Evolutionary conservation across 2,888 invertebrate genomes (phyloP).

Genomic region (Scelioninae gen. 2): DNA sequence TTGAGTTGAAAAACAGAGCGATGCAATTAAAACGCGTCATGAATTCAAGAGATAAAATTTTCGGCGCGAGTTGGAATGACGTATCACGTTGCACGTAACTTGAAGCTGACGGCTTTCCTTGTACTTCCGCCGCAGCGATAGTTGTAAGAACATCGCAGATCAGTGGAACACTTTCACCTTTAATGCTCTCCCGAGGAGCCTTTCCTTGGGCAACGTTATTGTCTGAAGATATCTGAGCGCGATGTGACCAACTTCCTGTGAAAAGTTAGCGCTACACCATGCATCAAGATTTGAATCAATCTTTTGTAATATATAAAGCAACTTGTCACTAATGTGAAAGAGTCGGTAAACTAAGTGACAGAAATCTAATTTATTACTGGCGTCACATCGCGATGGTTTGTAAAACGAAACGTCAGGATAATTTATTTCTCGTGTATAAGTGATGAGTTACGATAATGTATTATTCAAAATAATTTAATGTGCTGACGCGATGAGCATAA

Average conservation of each 20-base stretch:
- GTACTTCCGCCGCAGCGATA: constrained; percentile 18
- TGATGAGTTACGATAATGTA: constrained; percentile 39
- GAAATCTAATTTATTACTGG: constrained; percentile 44
- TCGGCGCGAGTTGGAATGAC: constrained; percentile 29
- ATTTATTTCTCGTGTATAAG: constrained; percentile 35
- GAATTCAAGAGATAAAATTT: constrained; percentile 25
- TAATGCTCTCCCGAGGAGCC: constrained; percentile 51
- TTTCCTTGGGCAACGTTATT: constrained; percentile 56
- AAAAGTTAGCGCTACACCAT: constrained; percentile 36
- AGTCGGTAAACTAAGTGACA: constrained; percentile 42
- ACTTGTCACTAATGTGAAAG: constrained; percentile 41
- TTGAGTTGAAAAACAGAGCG: neutral
- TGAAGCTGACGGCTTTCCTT: constrained; percentile 64
- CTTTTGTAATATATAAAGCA: constrained; percentile 43
- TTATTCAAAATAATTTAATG: constrained; percentile 34
- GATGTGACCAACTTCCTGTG: constrained; percentile 49
- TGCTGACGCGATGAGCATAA: constrained; percentile 5
- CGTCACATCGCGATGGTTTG: constrained; percentile 27
- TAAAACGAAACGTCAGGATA: constrained; percentile 36
- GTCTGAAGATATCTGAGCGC: constrained; percentile 34
- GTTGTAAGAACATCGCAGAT: constrained; percentile 46
- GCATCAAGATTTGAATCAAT: constrained; percentile 50
- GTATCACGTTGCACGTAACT: constrained; percentile 63
- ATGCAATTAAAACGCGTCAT: constrained; percentile 7
- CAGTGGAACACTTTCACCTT: constrained; percentile 67